Evolutionary conservation across 1,140 invertebrate species (phyloP), one percentile per base, ranked within the genome.

Genomic region (Pseudomyrmex cubaensis): DNA sequence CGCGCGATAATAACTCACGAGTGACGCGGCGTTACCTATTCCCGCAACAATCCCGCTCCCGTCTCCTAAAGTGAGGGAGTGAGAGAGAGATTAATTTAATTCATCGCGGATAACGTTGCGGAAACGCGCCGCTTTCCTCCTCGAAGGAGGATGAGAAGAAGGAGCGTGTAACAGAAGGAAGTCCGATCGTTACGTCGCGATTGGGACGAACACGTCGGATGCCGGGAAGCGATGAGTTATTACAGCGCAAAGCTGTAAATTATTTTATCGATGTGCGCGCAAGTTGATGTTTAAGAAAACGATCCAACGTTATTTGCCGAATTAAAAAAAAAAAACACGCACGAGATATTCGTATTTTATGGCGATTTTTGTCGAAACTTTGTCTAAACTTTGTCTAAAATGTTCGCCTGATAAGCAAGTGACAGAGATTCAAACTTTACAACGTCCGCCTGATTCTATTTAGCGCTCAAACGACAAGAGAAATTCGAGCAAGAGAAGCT

Each of bases 51-150:
- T 89, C 87, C 72, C 80, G 64, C 80, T 62, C 61, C 61, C 72
- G 57, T 62, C 35, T 35, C 35, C 35, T 0, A 35, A 35, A 35
- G 7, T 35, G 35, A 35, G 35, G 35, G 35, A 35, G 35, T 0
- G 54, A 66, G 82, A 83, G 87, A 84, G 87, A 89, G 82, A 86
- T 88, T 89, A 89, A 86, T 89, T 82, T 86, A 50, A 86, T 86
- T 89, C 82, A 66, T 52, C 73, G 48, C 74, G 67, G 76, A 85
- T 87, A 83, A 86, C 82, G 57, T 69, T 70, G 56, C 46, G 64
- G 64, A 78, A 78, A 78, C 76, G 76, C 64, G 76, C 52, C 54
- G 76, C 52, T 70, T 57, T 69, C 54, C 76, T 78, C 20, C 15
- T 70, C 35, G 44, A 20, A 3, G 15, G 8, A 17, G 9, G 48